Evolutionary conservation across 2,888 invertebrate species (phyloP).

Genomic region (Mycalesis mineus): DNA sequence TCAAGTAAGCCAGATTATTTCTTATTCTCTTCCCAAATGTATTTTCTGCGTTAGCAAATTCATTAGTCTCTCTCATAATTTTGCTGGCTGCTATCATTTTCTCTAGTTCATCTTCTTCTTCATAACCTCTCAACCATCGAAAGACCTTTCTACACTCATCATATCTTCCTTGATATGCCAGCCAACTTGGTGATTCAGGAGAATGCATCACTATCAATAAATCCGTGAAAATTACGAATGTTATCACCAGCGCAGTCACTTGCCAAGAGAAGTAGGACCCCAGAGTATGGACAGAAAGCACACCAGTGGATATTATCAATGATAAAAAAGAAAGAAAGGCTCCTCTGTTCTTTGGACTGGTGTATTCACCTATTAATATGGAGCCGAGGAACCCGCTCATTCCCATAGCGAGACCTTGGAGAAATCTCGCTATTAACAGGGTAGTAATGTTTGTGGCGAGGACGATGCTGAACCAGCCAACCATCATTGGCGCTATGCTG

Average conservation of each 20-base stretch:
- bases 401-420: slow-evolving; percentile 72
- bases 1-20: slow-evolving; percentile 40
- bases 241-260: slow-evolving; percentile 68
- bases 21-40: slow-evolving; percentile 37
- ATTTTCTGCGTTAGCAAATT: slow-evolving; percentile 34
- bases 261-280: slow-evolving; percentile 79
- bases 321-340: slow-evolving; percentile 79
- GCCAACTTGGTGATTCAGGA: slow-evolving; percentile 82
- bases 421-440: slow-evolving; percentile 49
- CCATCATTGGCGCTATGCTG: slow-evolving; percentile 59
- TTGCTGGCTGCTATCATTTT: slow-evolving; percentile 50
- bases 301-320: slow-evolving; percentile 77
- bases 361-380: slow-evolving; percentile 75
- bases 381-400: slow-evolving; percentile 67
- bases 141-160: slow-evolving; percentile 75
- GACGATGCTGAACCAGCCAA: slow-evolving; percentile 76
- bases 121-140: slow-evolving; percentile 74
- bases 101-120: slow-evolving; percentile 54
- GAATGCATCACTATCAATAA: slow-evolving; percentile 55
- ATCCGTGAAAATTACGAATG: slow-evolving; percentile 61
- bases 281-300: slow-evolving; percentile 77
- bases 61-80: slow-evolving; percentile 40
- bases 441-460: slow-evolving; percentile 48
- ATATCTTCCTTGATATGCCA: slow-evolving; percentile 74
- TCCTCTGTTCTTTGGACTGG: slow-evolving; percentile 78